These are phyloP conservation scores for Chrysolina americana DNA, from an alignment of 2,888 invertebrate genomes.

Conservation along the genomic window DNA sequence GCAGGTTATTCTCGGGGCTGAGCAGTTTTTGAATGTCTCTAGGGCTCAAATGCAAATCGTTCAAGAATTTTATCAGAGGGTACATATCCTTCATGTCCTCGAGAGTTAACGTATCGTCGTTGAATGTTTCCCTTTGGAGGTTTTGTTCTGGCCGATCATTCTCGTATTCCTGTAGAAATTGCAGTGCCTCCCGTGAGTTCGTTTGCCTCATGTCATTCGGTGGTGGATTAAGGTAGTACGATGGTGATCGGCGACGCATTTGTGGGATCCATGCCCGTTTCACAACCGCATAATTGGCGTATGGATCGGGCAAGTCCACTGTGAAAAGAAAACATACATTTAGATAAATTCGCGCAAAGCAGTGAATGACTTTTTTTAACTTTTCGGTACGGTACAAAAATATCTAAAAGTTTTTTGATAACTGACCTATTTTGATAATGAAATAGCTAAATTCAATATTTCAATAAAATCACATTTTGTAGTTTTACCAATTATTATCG, in stretches of 20 bases:
- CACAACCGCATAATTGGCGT: constrained; percentile 59
- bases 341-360: too few relatives aligned
- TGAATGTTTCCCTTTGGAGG: constrained; percentile 3
- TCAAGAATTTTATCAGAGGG: constrained; percentile 58
- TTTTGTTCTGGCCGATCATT: constrained; percentile 46
- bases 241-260: constrained; percentile 63
- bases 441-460: too few relatives aligned
- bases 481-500: too few relatives aligned
- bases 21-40: constrained; percentile 60
- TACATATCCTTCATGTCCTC: constrained; percentile 59
- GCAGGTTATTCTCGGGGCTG: constrained; percentile 57
- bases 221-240: constrained; percentile 59
- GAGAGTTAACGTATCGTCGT: constrained; percentile 38
- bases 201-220: constrained; percentile 52
- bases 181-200: constrained; percentile 61
- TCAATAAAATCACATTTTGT: too few relatives aligned
- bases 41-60: constrained; percentile 58
- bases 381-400: too few relatives aligned
- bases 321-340: constrained; percentile 48
- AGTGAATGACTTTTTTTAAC: too few relatives aligned
- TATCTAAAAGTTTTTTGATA: too few relatives aligned
- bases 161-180: constrained; percentile 57
- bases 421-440: too few relatives aligned
- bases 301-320: constrained; percentile 67
- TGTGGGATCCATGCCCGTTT: constrained; percentile 67